Evolutionary conservation across 35 echinoderm and acorn worm species (phyloP), one percentile per base, ranked within the genome.

Genomic region (Diadema setosum): DNA sequence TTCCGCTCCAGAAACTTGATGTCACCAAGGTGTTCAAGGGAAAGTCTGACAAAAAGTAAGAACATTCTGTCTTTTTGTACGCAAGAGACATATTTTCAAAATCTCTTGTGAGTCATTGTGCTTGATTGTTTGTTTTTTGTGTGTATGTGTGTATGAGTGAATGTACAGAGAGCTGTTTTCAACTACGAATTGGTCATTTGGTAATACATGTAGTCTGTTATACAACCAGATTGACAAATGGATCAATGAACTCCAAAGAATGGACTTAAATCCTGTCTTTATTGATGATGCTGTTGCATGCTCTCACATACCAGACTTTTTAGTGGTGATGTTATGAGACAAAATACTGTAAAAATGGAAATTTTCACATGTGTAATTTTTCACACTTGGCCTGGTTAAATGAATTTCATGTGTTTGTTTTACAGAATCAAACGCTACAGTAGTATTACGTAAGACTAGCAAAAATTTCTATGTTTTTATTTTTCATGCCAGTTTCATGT

Each of bases 1-100:
- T 63, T 5, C 49, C 80, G 16, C 5, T 75, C 37, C 86, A 87
- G 45, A 92, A 86, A 63, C 59, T 92, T n/a, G 90, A 92, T 65
- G 41, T 52, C 32, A 85, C 35, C 17, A 86, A 39, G 29, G 57
- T 92, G 2, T 92, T 92, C 42, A 87, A 87, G 61, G 84, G 82
- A 14, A 92, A 92, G 46, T 42, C 90, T 26, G 90, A 92, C 8
- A 92, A 78, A 44, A 92, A 92, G 90, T 92, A 87, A 92, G 84
- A 17, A 5, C 12, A 58, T 37, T 39, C 30, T 45, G 18, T 80
- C 6, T 29, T 41, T 0, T 1, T 15, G 14, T 20, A 17, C 24
- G 20, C 17, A 39, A 1, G 17, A 16, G 29, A 30, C 16, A 80
- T 20, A 80, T 16, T 14, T 42, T 37, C 17, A 20, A 30, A 41